Conservation (phyloP, 2,113 vertebrate genomes). For the Xiphophorus couchianus region DNA sequence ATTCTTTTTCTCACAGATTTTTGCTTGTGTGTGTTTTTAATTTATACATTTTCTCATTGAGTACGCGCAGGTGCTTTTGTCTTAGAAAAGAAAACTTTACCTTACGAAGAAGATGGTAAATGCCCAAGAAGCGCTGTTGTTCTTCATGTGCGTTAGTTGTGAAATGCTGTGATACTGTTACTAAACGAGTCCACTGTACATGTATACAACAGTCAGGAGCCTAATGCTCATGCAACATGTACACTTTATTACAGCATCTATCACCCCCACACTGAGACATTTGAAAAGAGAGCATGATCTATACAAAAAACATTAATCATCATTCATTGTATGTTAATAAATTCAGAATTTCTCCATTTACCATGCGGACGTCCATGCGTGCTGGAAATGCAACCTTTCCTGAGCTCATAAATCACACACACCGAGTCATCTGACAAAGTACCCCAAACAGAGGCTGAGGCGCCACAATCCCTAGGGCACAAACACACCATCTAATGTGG, state of each 20-base stretch:
- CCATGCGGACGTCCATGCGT: conserved; percentile 82
- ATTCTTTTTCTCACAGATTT: conserved; percentile 67
- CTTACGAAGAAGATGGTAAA: conserved; percentile 67
- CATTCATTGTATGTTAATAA: conserved; percentile 90
- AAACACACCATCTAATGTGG: conserved; percentile 84
- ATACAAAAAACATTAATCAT: conserved; percentile 87
- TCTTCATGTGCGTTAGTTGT: conserved; percentile 32
- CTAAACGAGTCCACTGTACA: conserved; percentile 59
- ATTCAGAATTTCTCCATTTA: conserved; percentile 88
- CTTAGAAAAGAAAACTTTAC: conserved; percentile 56
- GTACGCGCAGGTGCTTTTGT: conserved; percentile 69
- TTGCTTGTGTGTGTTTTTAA: conserved; percentile 66
- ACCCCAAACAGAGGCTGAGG: conserved; percentile 83
- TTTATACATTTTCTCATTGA: conserved; percentile 76
- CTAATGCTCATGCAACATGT: conserved; percentile 67
- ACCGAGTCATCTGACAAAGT: conserved; percentile 86
- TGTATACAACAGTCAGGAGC: conserved; percentile 62
- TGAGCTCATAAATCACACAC: conserved; percentile 84
- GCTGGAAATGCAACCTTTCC: conserved; percentile 86
- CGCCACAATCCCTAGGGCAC: conserved; percentile 80
- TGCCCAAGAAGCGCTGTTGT: conserved; percentile 51
- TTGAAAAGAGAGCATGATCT: conserved; percentile 83
- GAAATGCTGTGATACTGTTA: conserved; percentile 26
- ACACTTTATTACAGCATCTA: conserved; percentile 82
- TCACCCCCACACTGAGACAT: conserved; percentile 81